phyloP scores from a whole-genome alignment of 1,140 invertebrate species.

The Nilaparvata lugens region DNA sequence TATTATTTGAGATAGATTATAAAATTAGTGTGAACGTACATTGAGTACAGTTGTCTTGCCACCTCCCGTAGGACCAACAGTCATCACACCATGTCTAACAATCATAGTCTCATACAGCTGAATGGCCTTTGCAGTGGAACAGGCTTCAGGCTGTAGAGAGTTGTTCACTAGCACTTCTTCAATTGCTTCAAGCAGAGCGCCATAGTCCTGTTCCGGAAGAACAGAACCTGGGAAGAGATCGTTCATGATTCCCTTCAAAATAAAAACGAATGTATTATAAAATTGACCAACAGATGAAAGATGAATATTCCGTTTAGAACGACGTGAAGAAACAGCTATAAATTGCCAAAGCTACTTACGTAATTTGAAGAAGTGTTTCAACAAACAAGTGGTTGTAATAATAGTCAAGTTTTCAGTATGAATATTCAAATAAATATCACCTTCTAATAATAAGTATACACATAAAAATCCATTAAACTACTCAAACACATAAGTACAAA shows the following conservation, averaged over 20 bases:
- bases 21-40: slow-evolving; percentile 34
- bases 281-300: neutral
- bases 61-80: slow-evolving; percentile 80
- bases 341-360: neutral
- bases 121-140: slow-evolving; percentile 62
- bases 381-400: too few relatives aligned
- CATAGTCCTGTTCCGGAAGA: slow-evolving; percentile 71
- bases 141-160: slow-evolving; percentile 49
- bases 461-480: too few relatives aligned
- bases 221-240: slow-evolving; percentile 82
- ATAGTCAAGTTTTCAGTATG: too few relatives aligned
- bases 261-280: neutral
- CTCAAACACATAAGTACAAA: too few relatives aligned
- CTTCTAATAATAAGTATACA: too few relatives aligned
- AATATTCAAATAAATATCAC: too few relatives aligned
- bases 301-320: neutral
- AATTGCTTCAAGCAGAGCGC: slow-evolving; percentile 52
- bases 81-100: slow-evolving; percentile 87
- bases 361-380: slow-evolving; percentile 7
- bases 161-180: slow-evolving; percentile 40
- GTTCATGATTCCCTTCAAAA: slow-evolving; percentile 66
- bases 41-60: slow-evolving; percentile 65
- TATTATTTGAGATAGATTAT: too few relatives aligned
- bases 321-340: too few relatives aligned
- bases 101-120: slow-evolving; percentile 87